Base-by-base conservation (phyloP, 2,888 invertebrate species). In the Elysia crispata region DNA sequence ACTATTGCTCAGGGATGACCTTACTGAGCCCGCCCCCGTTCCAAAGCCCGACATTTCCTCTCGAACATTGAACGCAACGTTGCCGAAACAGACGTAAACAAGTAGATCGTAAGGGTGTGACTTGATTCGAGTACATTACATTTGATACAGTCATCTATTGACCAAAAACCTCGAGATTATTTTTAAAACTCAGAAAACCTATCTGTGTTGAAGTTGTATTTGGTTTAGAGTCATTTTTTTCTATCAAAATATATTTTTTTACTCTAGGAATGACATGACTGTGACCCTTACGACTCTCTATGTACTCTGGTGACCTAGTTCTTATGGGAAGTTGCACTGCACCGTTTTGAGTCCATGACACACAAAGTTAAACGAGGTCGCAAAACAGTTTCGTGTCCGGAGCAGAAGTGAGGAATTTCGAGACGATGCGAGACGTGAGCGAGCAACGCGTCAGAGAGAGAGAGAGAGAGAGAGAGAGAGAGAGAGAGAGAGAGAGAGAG, bases 61-160 rank as follows among this genome's bases (percentile, higher is more conserved):
- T 54, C 20, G 54, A 57, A 31, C 54, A 57, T 77, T 31, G 69
- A 33, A n/a, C 57, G 50, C 50, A 50, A 66, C 30, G 41, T 77
- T 77, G 49, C 77, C 67, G 57, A 28, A 30, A 30, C 20, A 23
- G 77, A 57, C 76, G 82, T 82, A 82, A 82, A 82, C 79, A 82
- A 82, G 76, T 31, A 74, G 77, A 41, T 79, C 73, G 79, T 74
- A 33, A 62, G 82, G 82, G 69, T 33, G 74, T 11, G 13, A 15
- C 1, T 3, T n/a, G 18, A 57, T 72, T 50, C n/a, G 30, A 77
- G 74, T 77, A 15, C 79, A 72, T 31, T 30, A 3, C 33, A 5
- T 31, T 20, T 33, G 1, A 70, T 3, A 6, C 18, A 18, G 11
- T 33, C 0, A 41, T 64, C 23, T 49, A 41, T 3, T 11, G 41